Evolutionary conservation across 30 jellyfish, hydroid and myxozoan species (phyloP), one percentile per base, ranked within the genome.

Genomic region (Calvadosia cruxmelitensis): DNA sequence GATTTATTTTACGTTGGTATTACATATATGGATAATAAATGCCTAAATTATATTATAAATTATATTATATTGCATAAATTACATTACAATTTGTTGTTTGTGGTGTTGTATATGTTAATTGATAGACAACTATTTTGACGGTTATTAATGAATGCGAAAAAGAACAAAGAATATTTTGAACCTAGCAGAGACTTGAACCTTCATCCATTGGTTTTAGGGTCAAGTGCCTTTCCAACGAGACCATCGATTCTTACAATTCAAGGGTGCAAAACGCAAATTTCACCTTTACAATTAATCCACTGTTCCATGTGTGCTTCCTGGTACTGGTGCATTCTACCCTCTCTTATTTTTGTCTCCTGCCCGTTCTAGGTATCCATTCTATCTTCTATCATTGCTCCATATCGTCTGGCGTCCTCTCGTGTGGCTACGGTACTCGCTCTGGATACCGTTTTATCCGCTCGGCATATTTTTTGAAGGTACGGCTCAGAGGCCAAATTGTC

Each of bases 401-500:
- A 13, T 28, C 34, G 25, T 50, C 1, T 67, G 52, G 29, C 71
- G 51, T 13, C 15, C 50, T 31, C 33, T 89, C 33, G 35, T 81
- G 1, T 89, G 95, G 95, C 83, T 89, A 67, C 50, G 98, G 31
- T 89, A 89, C 63, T 70, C 94, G 1, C 53, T 80, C 7, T 89
- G 98, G 98, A 69, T 89, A 34, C 69, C 52, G 3, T 78, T 81
- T 61, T 89, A 81, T 49, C 98, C 98, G 25, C 33, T 51, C 64
- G 98, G 98, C 24, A 73, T 89, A 34, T 1, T 69, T 26, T 81
- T 82, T 29, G 98, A 89, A 78, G 93, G 98, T 89, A 53, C 16
- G 80, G 26, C 3, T 5, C 25, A 32, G 20, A 42, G 10, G 10
- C 20, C 20, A n/a, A n/a, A n/a, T n/a, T n/a, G n/a, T n/a, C n/a